A percentile compares a stretch with the other conserved stretches of the same genome.
Evolutionary conservation across 2,797 vertebrate genomes (phyloP).

Genomic region (Ataeniobius toweri): DNA sequence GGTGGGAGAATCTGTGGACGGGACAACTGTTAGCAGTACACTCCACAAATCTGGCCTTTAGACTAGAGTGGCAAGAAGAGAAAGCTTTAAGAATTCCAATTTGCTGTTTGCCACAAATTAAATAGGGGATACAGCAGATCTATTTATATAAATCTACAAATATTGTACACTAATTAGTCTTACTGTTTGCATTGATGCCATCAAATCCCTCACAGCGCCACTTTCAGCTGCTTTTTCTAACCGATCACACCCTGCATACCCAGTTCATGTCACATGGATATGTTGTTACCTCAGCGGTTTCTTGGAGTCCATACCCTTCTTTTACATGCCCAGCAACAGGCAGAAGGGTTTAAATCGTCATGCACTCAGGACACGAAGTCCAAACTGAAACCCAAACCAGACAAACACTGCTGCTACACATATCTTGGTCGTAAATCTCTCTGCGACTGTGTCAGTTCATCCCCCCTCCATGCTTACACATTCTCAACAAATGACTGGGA

Average conservation of each 20-base stretch:
- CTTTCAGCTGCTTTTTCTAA: constrained; percentile 10
- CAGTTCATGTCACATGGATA: constrained; percentile 20
- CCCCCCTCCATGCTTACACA: background rate
- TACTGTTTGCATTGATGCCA: background rate
- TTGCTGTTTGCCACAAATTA: too few relatives aligned
- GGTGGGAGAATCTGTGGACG: too few relatives aligned
- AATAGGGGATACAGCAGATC: too few relatives aligned
- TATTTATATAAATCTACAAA: background rate
- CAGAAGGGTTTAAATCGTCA: constrained; percentile 25
- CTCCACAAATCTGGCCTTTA: too few relatives aligned
- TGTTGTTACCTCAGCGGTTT: constrained; percentile 26
- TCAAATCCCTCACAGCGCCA: constrained; percentile 3
- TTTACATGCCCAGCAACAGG: constrained; percentile 20
- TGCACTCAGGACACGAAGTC: background rate
- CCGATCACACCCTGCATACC: constrained; percentile 5
- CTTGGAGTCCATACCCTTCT: constrained; percentile 6
- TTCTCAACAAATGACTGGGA: constrained; percentile 8
- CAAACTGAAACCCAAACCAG: constrained; percentile 30
- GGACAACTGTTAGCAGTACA: too few relatives aligned
- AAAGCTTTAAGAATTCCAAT: too few relatives aligned
- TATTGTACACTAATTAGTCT: background rate
- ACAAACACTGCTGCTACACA: constrained; percentile 24
- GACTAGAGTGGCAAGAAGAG: too few relatives aligned
- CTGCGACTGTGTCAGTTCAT: background rate
- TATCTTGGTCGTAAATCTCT: constrained; percentile 36